These are phyloP conservation scores for Platycheirus albimanus DNA, from an alignment of 2,888 invertebrate genomes.

Conservation along the genomic window DNA sequence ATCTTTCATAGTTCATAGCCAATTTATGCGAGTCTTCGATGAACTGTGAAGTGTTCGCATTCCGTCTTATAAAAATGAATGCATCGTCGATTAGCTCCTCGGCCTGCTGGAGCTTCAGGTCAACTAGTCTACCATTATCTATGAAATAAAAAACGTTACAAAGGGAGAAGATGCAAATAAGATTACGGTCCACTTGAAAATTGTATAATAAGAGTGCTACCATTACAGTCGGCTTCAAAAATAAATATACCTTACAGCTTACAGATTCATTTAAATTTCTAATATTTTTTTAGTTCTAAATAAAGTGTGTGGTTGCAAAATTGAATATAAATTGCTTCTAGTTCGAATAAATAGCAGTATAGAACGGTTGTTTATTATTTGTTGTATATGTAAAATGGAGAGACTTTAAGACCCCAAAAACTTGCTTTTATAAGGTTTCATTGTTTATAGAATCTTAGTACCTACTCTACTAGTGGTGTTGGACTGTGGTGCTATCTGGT, in stretches of 20 bases:
- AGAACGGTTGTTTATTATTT: too few species aligned
- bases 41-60: slow-evolving; percentile 81
- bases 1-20: slow-evolving; percentile 80
- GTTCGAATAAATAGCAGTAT: too few species aligned
- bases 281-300: too few species aligned
- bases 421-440: too few species aligned
- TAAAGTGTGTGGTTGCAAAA: too few species aligned
- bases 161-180: slow-evolving; percentile 61
- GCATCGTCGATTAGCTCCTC: slow-evolving; percentile 82
- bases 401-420: too few species aligned
- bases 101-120: slow-evolving; percentile 79
- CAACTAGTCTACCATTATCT: slow-evolving; percentile 77
- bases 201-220: neutral
- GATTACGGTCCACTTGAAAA: slow-evolving; percentile 59
- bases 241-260: neutral
- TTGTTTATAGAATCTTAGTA: too few species aligned
- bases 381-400: too few species aligned
- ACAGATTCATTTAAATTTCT: too few species aligned
- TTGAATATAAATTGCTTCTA: too few species aligned
- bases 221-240: slow-evolving; percentile 7
- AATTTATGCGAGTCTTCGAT: slow-evolving; percentile 81
- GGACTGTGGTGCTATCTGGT: too few species aligned
- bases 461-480: too few species aligned
- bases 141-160: neutral
- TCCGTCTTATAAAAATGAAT: slow-evolving; percentile 82